phyloP scores from a whole-genome alignment of 2,113 vertebrate species.

The Galemys pyrenaicus region DNA sequence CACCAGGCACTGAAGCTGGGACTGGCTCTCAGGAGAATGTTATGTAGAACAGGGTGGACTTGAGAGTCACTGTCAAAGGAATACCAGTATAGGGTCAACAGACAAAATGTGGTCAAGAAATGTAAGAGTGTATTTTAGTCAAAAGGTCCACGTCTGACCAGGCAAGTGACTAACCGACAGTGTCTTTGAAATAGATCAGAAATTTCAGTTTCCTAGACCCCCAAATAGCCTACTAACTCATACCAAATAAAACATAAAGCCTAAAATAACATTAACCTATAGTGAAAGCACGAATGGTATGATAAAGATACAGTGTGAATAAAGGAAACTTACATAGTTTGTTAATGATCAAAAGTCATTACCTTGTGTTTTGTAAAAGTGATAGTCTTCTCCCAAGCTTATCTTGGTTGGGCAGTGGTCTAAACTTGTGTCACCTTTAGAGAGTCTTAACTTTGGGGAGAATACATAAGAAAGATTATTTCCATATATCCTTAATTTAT shows the following conservation, averaged over 20 bases:
- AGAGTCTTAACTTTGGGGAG: slow-evolving; percentile 87
- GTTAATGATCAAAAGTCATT: slow-evolving; percentile 40
- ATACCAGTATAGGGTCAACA: background rate
- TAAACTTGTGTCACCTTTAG: slow-evolving; percentile 82
- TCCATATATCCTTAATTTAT: background rate
- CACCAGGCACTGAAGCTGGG: background rate
- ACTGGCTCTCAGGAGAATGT: accelerated
- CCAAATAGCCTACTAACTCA: background rate
- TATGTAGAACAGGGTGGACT: background rate
- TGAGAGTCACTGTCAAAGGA: background rate
- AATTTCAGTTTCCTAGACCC: background rate
- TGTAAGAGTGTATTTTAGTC: background rate
- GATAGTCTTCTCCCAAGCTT: slow-evolving; percentile 83
- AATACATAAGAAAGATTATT: slow-evolving; percentile 47
- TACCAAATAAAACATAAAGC: background rate
- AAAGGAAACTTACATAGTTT: background rate
- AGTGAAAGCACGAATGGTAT: background rate
- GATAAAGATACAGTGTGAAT: background rate
- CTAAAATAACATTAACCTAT: background rate
- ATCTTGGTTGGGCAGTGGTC: slow-evolving; percentile 90
- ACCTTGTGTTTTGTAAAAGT: slow-evolving; percentile 81
- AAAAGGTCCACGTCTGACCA: background rate
- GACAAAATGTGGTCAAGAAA: background rate
- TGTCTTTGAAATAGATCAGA: background rate
- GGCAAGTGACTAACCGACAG: background rate